Base-by-base conservation (phyloP, 2,113 vertebrate species). In the Ascaphus truei region DNA sequence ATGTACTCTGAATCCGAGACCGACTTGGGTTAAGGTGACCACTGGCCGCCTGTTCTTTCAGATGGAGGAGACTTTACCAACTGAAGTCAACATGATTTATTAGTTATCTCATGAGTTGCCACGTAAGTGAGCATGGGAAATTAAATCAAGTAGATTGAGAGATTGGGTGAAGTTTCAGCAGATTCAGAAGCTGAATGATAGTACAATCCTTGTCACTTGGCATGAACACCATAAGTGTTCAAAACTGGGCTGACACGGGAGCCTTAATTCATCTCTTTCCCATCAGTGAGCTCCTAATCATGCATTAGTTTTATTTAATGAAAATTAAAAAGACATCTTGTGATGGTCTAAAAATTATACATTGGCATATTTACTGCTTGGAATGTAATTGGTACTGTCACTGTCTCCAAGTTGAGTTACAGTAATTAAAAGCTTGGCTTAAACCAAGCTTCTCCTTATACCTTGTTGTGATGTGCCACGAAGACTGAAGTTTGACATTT, bases 311-410 rank as follows among this genome's bases (percentile, higher is more conserved):
- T 51, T 69, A 25, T 31, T 12, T 69, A 36, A 60, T 39, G 43
- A 37, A 58, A 60, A 69, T 69, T 60, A 69, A 60, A 60, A 69
- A 37, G 33, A 8, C 45, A 69, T 69, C 34, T 60, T 51, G 43
- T 39, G 13, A 20, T 12, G 12, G 30, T 51, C 10, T 34, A 50
- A 50, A 58, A 69, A 10, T 27, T 31, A 33, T 51, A 43, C 10
- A 27, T 51, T n/a, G 66, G 43, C 45, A 60, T 52, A 69, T 69
- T 69, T 60, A 69, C 56, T 27, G 16, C 33, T 29, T 22, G 1
- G 16, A 22, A 20, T 26, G 43, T 67, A 57, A 67, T 37, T 59
- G 56, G 12, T 39, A 12, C 56, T 60, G 66, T 43, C 62, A 43
- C 20, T 66, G 50, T 60, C 45, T 51, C 12, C 13, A 51, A 9